Base-by-base conservation (phyloP, 37 sponge, comb jelly and placozoan genomes). In the Theonella swinhoei region DNA sequence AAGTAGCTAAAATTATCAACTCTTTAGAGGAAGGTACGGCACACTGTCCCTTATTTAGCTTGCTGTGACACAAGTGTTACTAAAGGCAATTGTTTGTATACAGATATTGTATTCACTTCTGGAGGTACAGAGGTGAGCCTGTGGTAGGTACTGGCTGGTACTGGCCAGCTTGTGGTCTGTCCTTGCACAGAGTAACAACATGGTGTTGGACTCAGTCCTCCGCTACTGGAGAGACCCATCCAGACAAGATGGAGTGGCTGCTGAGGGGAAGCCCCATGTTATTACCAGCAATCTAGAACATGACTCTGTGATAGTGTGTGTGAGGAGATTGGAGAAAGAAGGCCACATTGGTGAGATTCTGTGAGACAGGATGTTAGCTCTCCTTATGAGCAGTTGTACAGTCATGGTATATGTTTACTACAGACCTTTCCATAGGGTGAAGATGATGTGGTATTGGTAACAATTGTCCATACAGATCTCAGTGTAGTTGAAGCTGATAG, bases 31-130 rank as follows among this genome's bases (percentile, higher is more conserved):
- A 34, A 83, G 88, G 94, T 90, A 64, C 36, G 65, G 2, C 43
- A 25, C 28, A 29, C 20, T 58, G 8, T n/a, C 26, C 17, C 7
- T 31, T 42, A 54, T 38, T 23, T 1, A 40, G 4, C 1, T 11
- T 4, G 17, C 33, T 22, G 2, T 79, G 42, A 35, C 54, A 14
- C 54, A 47, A 17, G 54, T 14, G 54, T 29, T 5, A 23, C 67
- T 23, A 9, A 66, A 66, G 26, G 31, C 19, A 23, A 66, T 7
- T 72, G 9, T 64, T 14, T 79, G 67, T 39, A n/a, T 66, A 20
- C 64, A 91, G 95, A 95, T 31, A 87, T 95, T 66, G 29, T 95
- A 17, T 92, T 95, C 73, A 95, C 87, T 5, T 95, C 96, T 17
- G 96, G 96, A 42, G 93, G 93, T 0, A 95, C 96, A 43, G 96